A percentile compares a stretch with the other conserved stretches of the same genome.
These are phyloP conservation scores for Myrmecobius fasciatus DNA, from an alignment of 2,113 vertebrate species.

Conservation along the genomic window DNA sequence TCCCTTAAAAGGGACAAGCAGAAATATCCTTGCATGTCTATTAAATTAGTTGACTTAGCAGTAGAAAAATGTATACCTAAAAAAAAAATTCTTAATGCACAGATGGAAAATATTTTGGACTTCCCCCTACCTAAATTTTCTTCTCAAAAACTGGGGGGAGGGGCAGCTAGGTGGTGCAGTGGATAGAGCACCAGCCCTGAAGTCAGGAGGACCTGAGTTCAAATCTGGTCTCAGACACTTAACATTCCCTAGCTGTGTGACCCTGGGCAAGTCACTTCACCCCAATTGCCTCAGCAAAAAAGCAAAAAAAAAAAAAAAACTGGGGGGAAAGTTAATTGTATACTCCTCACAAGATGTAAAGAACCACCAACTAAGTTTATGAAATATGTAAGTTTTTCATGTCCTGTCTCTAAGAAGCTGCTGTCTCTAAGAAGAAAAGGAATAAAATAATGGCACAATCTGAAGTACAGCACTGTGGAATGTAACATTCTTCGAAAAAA, in stretches of 20 bases:
- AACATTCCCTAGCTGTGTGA: too few species aligned
- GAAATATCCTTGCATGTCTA: not conserved
- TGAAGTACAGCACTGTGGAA: not conserved
- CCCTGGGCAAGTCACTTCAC: too few species aligned
- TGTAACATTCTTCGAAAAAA: not conserved
- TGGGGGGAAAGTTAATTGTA: not conserved
- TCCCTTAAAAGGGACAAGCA: not conserved
- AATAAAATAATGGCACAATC: not conserved
- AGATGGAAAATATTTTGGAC: not conserved
- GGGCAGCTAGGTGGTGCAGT: too few species aligned
- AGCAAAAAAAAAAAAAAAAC: too few species aligned
- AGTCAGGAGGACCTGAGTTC: too few species aligned
- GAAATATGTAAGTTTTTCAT: not conserved
- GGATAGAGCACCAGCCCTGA: too few species aligned
- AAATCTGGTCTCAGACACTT: too few species aligned
- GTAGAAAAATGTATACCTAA: not conserved
- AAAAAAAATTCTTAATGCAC: not conserved
- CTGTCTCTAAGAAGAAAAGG: not conserved
- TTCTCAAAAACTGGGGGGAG: not conserved
- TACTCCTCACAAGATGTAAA: not conserved
- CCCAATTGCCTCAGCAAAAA: too few species aligned
- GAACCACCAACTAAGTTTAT: not conserved
- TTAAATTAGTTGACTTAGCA: not conserved
- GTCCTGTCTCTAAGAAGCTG: not conserved
- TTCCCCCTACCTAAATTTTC: not conserved